phyloP scores from a whole-genome alignment of 2,113 vertebrate species.

The Polyodon spathula region DNA sequence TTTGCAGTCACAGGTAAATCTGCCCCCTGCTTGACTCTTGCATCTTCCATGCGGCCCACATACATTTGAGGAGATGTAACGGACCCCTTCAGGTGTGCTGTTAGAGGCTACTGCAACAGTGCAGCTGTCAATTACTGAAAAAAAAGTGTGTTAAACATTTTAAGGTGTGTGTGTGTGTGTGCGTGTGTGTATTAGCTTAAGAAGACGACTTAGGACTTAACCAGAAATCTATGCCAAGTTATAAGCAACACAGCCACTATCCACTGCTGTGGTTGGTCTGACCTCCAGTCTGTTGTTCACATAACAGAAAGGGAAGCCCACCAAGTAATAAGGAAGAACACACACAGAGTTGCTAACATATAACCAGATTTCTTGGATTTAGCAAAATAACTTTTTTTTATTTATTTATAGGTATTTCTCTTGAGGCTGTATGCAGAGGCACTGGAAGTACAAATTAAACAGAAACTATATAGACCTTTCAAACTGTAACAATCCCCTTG shows the following conservation, averaged over 20 bases:
- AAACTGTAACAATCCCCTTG: constrained; percentile 8
- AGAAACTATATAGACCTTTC: constrained; percentile 12
- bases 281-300: constrained; percentile 14
- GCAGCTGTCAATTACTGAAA: constrained; percentile 94
- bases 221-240: constrained; percentile 37
- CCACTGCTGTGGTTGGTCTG: constrained; percentile 53
- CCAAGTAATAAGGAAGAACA: constrained; percentile 36
- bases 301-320: constrained; percentile 40
- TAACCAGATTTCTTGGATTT: constrained; percentile 41
- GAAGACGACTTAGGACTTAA: constrained; percentile 8
- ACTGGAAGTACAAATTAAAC: constrained; percentile 30
- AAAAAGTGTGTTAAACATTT: too few species aligned
- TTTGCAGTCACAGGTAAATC: constrained; percentile 95
- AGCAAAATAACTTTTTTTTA: too few species aligned
- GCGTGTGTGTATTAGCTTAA: too few species aligned
- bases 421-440: constrained; percentile 31
- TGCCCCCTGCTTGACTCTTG: constrained; percentile 84
- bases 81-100: constrained; percentile 82
- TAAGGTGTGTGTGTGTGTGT: too few species aligned
- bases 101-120: constrained; percentile 91
- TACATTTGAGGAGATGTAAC: constrained; percentile 93
- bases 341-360: constrained; percentile 47
- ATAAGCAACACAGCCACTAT: constrained; percentile 40
- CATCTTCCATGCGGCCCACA: constrained; percentile 92
- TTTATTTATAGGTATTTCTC: constrained; percentile 1